phyloP scores from a whole-genome alignment of 2,113 vertebrate genomes.

The Paradoxurus hermaphroditus region DNA sequence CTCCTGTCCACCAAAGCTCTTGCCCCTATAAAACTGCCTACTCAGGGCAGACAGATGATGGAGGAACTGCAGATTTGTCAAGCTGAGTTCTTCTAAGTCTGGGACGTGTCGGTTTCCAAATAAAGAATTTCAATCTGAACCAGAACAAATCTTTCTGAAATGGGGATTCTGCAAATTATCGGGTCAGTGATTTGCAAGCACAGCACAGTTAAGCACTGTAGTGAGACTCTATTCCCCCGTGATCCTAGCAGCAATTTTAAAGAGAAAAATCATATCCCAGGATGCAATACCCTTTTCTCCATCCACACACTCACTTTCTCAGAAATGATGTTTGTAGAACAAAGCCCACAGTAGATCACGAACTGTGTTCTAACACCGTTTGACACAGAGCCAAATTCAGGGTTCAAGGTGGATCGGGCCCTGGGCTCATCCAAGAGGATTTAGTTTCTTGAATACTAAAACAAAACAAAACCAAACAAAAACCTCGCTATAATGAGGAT shows the following conservation, averaged over 20 bases:
- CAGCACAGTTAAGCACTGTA: neutral
- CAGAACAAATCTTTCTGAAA: slow-evolving; percentile 6
- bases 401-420: neutral
- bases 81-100: neutral
- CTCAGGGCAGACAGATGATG: neutral
- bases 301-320: neutral
- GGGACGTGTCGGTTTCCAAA: neutral
- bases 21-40: neutral
- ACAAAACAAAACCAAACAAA: no score
- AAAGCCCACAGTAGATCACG: neutral
- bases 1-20: neutral
- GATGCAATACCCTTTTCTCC: neutral
- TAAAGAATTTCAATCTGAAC: slow-evolving; percentile 7
- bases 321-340: neutral
- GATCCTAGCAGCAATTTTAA: slow-evolving; percentile 9
- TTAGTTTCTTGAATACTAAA: slow-evolving; percentile 29
- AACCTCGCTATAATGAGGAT: neutral
- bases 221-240: neutral
- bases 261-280: neutral
- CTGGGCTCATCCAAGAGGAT: neutral
- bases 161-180: neutral
- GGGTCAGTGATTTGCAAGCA: neutral
- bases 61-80: neutral
- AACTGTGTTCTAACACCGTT: neutral
- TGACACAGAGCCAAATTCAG: neutral